These are phyloP conservation scores for Drosophila paramelanica DNA, from an alignment of 2,888 invertebrate genomes.

Conservation along the genomic window DNA sequence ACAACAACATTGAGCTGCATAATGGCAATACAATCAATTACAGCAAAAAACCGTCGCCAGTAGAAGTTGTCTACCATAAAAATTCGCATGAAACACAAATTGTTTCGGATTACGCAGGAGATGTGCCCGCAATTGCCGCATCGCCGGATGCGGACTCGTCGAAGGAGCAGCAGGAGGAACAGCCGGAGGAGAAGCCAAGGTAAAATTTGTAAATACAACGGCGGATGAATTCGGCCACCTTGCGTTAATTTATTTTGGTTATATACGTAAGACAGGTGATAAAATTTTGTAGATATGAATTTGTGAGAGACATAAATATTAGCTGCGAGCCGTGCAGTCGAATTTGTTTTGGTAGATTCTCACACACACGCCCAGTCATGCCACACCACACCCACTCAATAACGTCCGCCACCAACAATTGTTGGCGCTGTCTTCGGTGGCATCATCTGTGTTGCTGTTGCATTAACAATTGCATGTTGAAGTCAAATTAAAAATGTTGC, in stretches of 20 bases:
- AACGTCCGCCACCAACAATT: slow-evolving; percentile 21
- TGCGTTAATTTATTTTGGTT: background rate
- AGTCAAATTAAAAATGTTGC: slow-evolving; percentile 59
- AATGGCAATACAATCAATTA: slow-evolving; percentile 72
- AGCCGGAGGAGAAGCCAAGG: slow-evolving; percentile 47
- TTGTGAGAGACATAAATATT: slow-evolving; percentile 14
- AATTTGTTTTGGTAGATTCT: slow-evolving; percentile 26
- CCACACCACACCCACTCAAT: slow-evolving; percentile 1
- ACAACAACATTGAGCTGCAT: slow-evolving; percentile 52
- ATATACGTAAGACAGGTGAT: slow-evolving; percentile 9
- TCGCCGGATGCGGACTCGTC: slow-evolving; percentile 34
- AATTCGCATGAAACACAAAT: slow-evolving; percentile 75
- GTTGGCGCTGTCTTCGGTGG: slow-evolving; percentile 11
- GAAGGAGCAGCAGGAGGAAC: slow-evolving; percentile 35
- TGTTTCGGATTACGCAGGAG: slow-evolving; percentile 67
- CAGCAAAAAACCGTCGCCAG: slow-evolving; percentile 56
- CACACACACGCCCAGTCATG: slow-evolving; percentile 36
- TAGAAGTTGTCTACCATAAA: slow-evolving; percentile 71
- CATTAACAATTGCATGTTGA: slow-evolving; percentile 42
- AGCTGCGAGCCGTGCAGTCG: background rate
- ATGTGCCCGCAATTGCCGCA: slow-evolving; percentile 32
- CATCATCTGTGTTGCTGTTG: slow-evolving; percentile 2
- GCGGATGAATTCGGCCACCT: background rate
- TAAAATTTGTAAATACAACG: slow-evolving; percentile 36
- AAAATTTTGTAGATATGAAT: slow-evolving; percentile 11